Base-by-base conservation (phyloP, 2,797 vertebrate genomes). In the Gallinago nigripennis region DNA sequence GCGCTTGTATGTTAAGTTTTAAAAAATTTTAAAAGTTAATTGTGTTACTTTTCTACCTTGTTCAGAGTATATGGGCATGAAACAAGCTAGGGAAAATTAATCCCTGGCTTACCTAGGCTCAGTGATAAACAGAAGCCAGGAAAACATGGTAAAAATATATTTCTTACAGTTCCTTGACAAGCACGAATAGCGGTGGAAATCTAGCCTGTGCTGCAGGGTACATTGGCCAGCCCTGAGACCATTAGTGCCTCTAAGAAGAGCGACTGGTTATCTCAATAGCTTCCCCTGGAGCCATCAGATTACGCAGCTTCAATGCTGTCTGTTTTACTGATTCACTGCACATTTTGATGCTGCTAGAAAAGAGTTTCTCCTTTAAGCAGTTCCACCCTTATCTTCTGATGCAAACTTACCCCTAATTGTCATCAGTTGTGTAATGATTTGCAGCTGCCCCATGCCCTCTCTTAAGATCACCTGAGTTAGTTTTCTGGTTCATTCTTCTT, bases 21-120 rank as follows among this genome's bases (percentile, higher is more conserved):
- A 50, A 71, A 50, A 12, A 20, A 8, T 0, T 4, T 3, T 2
- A 31, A 37, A 48, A 48, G 2, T 45, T 0, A 31, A 35, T 57
- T 12, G 5, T 16, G 1, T 85, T 39, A 28, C 23, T 78, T 80
- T 69, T 83, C 19, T 58, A 12, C 14, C 16, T 68, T 31, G 10
- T 33, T 45, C 4, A 7, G 64, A 66, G 33, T 25, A 35, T 3
- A 17, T 1, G 7, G 27, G 6, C 30, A n/a, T n/a, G 58, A 76
- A 31, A 73, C 27, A 31, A 73, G 15, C n/a, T 15, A 39, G 12
- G 21, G 37, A 78, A 81, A 63, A 28, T 13, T 6, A 46, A 70
- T 73, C 25, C 16, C n/a, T 63, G 31, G 16, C 6, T 83, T 61
- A 16, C 14, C 17, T 1, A 63, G 25, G 16, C 35, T 79, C 30